Base-by-base conservation (phyloP, 1,140 invertebrate genomes). In the Notospermus geniculatus region DNA sequence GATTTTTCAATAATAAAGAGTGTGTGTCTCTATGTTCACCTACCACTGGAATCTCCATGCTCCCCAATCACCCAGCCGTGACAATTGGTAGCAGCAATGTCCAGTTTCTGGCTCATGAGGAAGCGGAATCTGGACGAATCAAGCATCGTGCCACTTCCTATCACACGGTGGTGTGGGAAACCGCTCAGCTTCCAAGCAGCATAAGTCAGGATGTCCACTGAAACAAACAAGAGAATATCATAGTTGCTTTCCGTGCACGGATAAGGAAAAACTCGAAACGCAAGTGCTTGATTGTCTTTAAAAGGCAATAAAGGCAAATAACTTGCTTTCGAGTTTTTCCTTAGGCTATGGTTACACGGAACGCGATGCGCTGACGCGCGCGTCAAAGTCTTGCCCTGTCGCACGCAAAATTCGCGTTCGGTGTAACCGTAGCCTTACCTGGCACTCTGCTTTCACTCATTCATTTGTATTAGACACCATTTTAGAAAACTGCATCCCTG, bases 101-200 rank as follows among this genome's bases (percentile, higher is more conserved):
- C 85, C 27, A 95, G 80, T 71, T 85, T 88, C 76, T 95, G 89
- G 0, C 90, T 91, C 53, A 95, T 84, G 19, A 93, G 81, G 81
- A 92, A 94, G n/a, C 91, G 86, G 83, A 95, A 94, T 45, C 93
- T 83, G 0, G 91, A 90, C 0, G 92, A 92, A 80, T 95, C 93
- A 45, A 95, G 83, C 81, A 94, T 95, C 5, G 92, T 95, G 22
- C 93, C 93, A 45, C 91, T 92, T 22, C 93, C 93, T 71, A 95
- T 90, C 9, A 95, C 90, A 36, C 88, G 86, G 72, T 93, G 86
- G 71, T 89, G 88, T 15, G 92, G 92, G 63, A 95, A 81, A 1
- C 92, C 92, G 63, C 91, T 93, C 29, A 95, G 73, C 76, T 93
- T 95, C 92, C 92, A 95, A 2, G 92, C 88, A n/a, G 95, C 90